phyloP scores from a whole-genome alignment of 2,113 vertebrate genomes.

The Chaetodon trifascialis region DNA sequence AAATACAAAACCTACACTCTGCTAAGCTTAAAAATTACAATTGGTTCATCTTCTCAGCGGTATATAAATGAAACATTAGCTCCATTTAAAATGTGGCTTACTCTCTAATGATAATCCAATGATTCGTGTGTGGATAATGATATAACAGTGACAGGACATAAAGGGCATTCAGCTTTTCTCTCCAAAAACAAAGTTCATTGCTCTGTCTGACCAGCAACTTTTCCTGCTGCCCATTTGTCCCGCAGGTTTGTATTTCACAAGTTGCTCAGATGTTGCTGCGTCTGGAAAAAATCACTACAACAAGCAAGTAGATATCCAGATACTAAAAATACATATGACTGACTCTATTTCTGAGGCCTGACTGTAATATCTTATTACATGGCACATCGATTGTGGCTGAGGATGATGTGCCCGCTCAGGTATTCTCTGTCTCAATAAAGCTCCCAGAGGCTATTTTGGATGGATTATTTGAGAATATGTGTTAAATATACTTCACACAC shows the following conservation, averaged over 20 bases:
- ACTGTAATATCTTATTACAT: constrained; percentile 81
- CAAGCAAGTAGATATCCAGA: constrained; percentile 72
- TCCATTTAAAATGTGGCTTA: not conserved
- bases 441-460: constrained; percentile 83
- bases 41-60: not conserved
- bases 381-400: constrained; percentile 79
- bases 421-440: constrained; percentile 77
- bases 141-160: not conserved
- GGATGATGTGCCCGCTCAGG: constrained; percentile 79
- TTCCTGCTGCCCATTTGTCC: not conserved
- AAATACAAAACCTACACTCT: not conserved
- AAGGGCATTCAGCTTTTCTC: not conserved
- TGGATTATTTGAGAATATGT: constrained; percentile 68
- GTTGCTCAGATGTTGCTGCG: constrained; percentile 70
- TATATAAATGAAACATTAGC: not conserved
- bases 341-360: constrained; percentile 80
- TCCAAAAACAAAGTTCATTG: not conserved
- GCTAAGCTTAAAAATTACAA: not conserved
- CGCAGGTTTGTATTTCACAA: constrained; percentile 53
- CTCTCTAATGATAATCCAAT: too few relatives aligned
- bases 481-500: constrained; percentile 78
- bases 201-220: constrained; percentile 10
- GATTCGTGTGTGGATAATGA: too few relatives aligned
- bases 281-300: constrained; percentile 68
- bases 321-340: constrained; percentile 80